These are phyloP conservation scores for Bursaphelenchus okinawaensis DNA, from an alignment of 2,888 invertebrate species.

Conservation along the genomic window DNA sequence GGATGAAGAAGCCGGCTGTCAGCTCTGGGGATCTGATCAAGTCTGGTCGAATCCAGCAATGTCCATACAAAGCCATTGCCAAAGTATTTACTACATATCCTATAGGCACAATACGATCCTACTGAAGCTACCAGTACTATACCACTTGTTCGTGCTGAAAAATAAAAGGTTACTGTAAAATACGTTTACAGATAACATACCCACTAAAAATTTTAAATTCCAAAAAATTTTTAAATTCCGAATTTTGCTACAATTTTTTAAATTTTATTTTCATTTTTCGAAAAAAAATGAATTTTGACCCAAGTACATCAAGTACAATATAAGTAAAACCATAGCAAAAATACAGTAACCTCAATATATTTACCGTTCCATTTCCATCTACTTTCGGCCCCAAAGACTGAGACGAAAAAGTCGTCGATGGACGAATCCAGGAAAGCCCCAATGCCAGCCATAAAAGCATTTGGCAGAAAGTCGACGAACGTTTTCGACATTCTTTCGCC, in stretches of 20 bases:
- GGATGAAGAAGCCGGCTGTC: constrained; percentile 44
- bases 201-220: constrained; percentile 1
- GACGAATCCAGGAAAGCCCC: neutral
- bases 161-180: constrained; percentile 4
- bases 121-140: constrained; percentile 54
- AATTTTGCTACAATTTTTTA: neutral
- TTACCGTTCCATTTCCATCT: neutral
- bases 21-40: constrained; percentile 39
- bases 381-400: constrained; percentile 1
- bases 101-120: constrained; percentile 54
- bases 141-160: constrained; percentile 52
- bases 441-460: neutral
- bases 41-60: constrained; percentile 41
- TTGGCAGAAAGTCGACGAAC: neutral
- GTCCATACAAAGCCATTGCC: constrained; percentile 47
- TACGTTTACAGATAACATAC: neutral
- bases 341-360: neutral
- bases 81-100: constrained; percentile 40
- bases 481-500: neutral
- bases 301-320: no score
- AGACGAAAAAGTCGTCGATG: constrained; percentile 4
- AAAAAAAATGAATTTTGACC: no score
- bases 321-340: neutral
- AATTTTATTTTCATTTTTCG: no score
- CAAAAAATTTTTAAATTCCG: neutral